Evolutionary conservation across 2,797 vertebrate species (phyloP), one percentile per base, ranked within the genome.

Genomic region (Agapornis canus): DNA sequence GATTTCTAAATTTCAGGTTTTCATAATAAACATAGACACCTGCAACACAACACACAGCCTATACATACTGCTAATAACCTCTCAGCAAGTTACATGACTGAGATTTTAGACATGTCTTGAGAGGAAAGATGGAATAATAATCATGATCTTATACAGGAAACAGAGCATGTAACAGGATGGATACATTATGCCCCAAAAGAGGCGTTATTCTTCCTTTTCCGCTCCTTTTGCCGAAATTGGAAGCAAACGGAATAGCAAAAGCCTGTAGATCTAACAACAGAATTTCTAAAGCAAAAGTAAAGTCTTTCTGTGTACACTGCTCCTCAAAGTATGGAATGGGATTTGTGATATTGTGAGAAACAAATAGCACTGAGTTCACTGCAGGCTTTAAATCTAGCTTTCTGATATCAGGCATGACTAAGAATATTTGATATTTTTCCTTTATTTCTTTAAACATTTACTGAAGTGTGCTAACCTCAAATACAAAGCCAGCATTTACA

Each of bases 371-470:
- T 51, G 40, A 85, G 26, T 37, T 68, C 14, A 39, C 25, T 37
- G 47, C 21, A 73, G 65, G 45, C 45, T 94, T 92, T 82, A 59
- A 83, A 82, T 93, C 59, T 83, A 11, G 2, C 21, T 85, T 43
- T 32, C 66, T 70, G 27, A 71, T 89, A 83, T 76, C 80, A 79
- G 32, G 40, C 79, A 95, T 10, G 27, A 45, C 49, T 61, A 88
- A 12, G 48, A 88, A 86, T 57, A 71, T 75, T 47, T 51, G 79
- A 71, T 85, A 83, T 90, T 96, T 93, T 82, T 54, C 15, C 40
- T 91, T 94, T 91, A 87, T 94, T 95, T 95, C 79, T 95, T 85
- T 79, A 87, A 92, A 88, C 90, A 95, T 91, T 90, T 90, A 51
- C 31, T 78, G 56, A 65, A 83, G 22, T 32, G 37, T 40, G 13